phyloP scores from a whole-genome alignment of 2,888 invertebrate genomes.

The Cataglyphis cursor region DNA sequence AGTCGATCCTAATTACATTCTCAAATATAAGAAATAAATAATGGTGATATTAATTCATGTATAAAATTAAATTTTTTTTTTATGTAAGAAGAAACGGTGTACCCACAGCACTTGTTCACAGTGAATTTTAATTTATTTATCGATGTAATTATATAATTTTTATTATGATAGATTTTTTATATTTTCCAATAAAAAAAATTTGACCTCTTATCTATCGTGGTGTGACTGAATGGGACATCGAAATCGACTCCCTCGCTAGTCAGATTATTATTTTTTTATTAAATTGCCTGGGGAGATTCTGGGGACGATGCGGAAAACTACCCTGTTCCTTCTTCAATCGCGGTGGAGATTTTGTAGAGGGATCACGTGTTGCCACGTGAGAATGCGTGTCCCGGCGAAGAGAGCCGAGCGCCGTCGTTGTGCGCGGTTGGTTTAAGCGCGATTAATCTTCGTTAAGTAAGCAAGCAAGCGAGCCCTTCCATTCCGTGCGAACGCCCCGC shows the following conservation, averaged over 20 bases:
- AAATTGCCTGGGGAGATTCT: neutral
- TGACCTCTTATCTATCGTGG: neutral
- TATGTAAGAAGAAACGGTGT: too few relatives aligned
- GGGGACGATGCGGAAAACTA: neutral
- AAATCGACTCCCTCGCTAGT: neutral
- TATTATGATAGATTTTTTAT: neutral
- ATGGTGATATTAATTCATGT: neutral
- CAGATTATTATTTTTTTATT: neutral
- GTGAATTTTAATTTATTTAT: neutral
- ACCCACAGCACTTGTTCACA: neutral
- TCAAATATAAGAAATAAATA: neutral
- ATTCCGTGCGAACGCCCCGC: conserved; percentile 67
- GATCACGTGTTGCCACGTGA: conserved; percentile 81
- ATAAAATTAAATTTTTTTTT: neutral
- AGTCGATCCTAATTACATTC: neutral
- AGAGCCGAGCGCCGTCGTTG: conserved; percentile 64
- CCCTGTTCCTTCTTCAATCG: conserved; percentile 73
- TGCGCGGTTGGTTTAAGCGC: conserved; percentile 84
- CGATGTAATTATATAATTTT: neutral
- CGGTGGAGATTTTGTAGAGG: conserved; percentile 79
- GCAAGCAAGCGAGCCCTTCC: conserved; percentile 77
- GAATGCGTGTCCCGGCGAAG: conserved; percentile 77
- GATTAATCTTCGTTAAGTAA: conserved; percentile 86
- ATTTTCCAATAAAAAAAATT: neutral
- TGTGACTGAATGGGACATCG: neutral